Percentiles rank a stretch among this genome's conserved stretches.
Evolutionary conservation across 2,797 vertebrate genomes (phyloP).

Genomic region (Hozukius guyotensis): DNA sequence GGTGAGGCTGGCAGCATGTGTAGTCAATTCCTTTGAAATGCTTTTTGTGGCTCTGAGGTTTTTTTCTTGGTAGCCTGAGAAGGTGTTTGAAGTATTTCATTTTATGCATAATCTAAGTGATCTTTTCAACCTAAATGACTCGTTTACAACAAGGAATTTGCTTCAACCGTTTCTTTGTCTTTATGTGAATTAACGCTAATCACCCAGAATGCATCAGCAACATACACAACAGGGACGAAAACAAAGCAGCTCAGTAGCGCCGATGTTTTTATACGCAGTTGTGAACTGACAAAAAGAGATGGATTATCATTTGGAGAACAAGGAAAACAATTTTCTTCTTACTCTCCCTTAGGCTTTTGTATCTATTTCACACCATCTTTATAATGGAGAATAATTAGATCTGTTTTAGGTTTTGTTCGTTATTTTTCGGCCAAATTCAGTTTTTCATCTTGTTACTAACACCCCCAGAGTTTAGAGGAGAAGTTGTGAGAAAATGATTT

Average conservation of each 20-base stretch:
- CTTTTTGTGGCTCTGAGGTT: neutral
- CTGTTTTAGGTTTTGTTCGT: neutral
- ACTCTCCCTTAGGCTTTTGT: neutral
- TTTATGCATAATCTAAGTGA: neutral
- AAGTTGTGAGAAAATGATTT: neutral
- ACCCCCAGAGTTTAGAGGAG: neutral
- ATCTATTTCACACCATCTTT: neutral
- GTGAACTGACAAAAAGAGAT: constrained; percentile 6
- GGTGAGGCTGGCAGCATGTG: too few species aligned
- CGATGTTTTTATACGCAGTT: neutral
- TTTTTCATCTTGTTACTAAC: neutral
- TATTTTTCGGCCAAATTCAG: neutral
- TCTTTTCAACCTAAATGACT: neutral
- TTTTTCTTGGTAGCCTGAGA: neutral
- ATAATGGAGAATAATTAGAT: neutral
- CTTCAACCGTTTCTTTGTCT: neutral
- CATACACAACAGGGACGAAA: neutral
- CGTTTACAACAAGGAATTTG: neutral
- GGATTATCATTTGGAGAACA: neutral
- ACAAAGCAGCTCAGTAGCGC: fast-evolving
- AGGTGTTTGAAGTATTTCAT: too few species aligned
- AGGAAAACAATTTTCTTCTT: neutral
- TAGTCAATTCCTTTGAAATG: neutral
- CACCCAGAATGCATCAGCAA: neutral
- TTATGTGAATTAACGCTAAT: neutral